Conservation (phyloP, 2,888 invertebrate genomes). For the Yponomeuta plumbellus region DNA sequence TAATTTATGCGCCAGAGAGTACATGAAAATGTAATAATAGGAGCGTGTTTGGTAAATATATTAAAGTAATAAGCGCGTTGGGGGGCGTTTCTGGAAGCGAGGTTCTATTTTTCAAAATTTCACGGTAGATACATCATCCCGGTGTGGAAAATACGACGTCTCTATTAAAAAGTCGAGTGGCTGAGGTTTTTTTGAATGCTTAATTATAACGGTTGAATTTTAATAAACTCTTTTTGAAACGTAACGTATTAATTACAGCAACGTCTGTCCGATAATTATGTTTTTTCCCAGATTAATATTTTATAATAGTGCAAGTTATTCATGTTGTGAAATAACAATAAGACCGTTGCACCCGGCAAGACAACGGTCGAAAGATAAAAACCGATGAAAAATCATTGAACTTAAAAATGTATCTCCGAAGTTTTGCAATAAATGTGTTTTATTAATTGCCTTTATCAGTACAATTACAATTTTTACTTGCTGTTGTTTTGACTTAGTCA, state of each 20-base stretch:
- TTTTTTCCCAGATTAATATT: neutral
- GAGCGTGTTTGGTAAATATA: constrained; percentile 74
- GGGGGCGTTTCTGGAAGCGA: constrained; percentile 55
- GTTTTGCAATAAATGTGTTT: constrained; percentile 44
- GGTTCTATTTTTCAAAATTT: constrained; percentile 68
- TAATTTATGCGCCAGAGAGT: constrained; percentile 73
- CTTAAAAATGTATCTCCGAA: constrained; percentile 45
- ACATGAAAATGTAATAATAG: constrained; percentile 76
- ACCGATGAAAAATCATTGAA: constrained; percentile 35
- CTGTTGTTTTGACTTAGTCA: constrained; percentile 34
- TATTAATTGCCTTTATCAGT: constrained; percentile 40
- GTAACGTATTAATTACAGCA: constrained; percentile 33
- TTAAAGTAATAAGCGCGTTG: constrained; percentile 67
- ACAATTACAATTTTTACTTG: constrained; percentile 40
- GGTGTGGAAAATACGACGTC: constrained; percentile 63
- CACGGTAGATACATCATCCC: constrained; percentile 68
- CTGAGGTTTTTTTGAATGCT: constrained; percentile 26
- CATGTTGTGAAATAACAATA: neutral
- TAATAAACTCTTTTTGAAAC: constrained; percentile 34
- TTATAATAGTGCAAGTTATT: neutral
- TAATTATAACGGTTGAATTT: constrained; percentile 29
- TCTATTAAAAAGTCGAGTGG: constrained; percentile 52
- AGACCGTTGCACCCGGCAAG: neutral
- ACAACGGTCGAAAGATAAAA: neutral
- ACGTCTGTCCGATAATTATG: constrained; percentile 13